These are phyloP conservation scores for Archaeoteleia sp. DNA, from an alignment of 2,888 invertebrate species.

Conservation along the genomic window DNA sequence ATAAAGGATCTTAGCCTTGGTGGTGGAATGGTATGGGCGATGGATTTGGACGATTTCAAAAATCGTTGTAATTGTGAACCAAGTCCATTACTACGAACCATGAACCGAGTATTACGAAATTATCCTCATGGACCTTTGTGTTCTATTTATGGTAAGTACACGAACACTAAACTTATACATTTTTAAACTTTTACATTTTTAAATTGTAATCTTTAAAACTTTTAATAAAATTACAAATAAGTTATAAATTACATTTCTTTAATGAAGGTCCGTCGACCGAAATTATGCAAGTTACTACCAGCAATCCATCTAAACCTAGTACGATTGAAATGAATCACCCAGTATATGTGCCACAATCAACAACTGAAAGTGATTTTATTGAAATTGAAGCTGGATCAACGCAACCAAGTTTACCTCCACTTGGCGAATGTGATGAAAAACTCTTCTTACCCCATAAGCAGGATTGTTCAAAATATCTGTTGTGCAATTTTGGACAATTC, in stretches of 20 bases:
- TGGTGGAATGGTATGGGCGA: constrained; percentile 93
- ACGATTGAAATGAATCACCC: constrained; percentile 12
- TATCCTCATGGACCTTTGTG: constrained; percentile 82
- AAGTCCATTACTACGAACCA: constrained; percentile 86
- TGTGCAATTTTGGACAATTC: constrained; percentile 85
- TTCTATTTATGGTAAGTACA: constrained; percentile 73
- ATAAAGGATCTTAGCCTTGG: constrained; percentile 87
- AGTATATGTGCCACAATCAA: constrained; percentile 8
- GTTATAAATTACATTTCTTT: no score
- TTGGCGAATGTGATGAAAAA: constrained; percentile 77
- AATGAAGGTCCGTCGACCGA: constrained; percentile 40
- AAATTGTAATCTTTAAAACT: no score
- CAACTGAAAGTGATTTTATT: constrained; percentile 60
- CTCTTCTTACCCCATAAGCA: constrained; percentile 79
- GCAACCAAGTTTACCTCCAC: constrained; percentile 48
- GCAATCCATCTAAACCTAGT: constrained; percentile 24
- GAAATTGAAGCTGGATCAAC: constrained; percentile 62
- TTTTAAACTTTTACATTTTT: neutral
- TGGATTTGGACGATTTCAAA: constrained; percentile 91
- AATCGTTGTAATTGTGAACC: constrained; percentile 88
- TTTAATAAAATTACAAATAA: neutral
- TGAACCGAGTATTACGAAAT: constrained; percentile 86
- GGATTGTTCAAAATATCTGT: constrained; percentile 87
- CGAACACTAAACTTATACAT: no score
- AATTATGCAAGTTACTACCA: constrained; percentile 24